Conservation (phyloP, 2,888 invertebrate species). For the Elegia similella region DNA sequence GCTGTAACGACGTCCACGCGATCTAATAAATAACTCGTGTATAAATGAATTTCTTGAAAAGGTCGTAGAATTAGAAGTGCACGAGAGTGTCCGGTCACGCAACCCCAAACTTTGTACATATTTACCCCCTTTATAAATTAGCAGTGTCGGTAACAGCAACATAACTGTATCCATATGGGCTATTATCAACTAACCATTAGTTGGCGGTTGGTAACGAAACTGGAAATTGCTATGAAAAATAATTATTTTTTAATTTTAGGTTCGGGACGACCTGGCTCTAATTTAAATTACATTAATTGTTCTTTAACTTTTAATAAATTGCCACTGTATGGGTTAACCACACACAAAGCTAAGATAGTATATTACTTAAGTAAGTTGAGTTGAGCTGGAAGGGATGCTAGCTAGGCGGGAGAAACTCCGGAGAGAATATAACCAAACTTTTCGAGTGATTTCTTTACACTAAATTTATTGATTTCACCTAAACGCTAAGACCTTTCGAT, state of each 20-base stretch:
- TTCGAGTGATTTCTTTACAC: no score
- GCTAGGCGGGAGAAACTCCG: no score
- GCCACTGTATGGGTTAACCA: no score
- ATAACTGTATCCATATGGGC: not conserved
- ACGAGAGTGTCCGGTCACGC: conserved; percentile 72
- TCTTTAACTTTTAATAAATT: not conserved
- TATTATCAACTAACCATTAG: conserved; percentile 3
- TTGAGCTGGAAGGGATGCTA: no score
- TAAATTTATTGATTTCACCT: no score
- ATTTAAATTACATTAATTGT: not conserved
- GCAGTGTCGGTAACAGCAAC: conserved; percentile 35
- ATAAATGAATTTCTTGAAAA: conserved; percentile 78
- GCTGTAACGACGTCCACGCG: conserved; percentile 54
- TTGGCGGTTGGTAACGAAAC: not conserved
- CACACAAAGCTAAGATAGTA: no score
- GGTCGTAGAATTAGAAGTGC: conserved; percentile 76
- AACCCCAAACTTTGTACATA: conserved; percentile 50
- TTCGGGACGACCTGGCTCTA: not conserved
- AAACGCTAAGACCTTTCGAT: no score
- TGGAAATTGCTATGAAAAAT: not conserved
- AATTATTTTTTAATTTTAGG: not conserved
- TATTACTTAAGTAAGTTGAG: no score
- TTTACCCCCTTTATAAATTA: conserved; percentile 58
- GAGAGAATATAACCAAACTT: no score
- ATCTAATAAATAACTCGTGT: conserved; percentile 59